Evolutionary conservation across 2,113 vertebrate genomes (phyloP).

Genomic region (Cygnus buccinator): DNA sequence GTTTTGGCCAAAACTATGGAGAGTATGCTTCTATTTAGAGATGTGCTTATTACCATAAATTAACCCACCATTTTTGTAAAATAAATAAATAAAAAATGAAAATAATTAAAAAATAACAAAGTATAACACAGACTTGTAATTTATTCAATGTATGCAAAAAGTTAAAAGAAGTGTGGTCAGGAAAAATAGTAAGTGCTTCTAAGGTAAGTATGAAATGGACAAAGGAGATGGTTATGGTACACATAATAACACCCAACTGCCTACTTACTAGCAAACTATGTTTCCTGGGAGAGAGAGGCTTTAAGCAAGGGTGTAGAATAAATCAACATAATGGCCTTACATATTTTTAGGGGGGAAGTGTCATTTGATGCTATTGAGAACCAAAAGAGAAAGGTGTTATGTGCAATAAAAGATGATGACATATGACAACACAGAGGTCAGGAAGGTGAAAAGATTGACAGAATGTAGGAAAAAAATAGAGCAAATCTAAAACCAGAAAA

Average conservation of each 20-base stretch:
- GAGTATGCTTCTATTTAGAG: not conserved
- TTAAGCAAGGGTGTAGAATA: not conserved
- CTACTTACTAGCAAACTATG: not conserved
- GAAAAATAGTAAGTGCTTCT: not conserved
- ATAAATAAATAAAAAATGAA: not conserved
- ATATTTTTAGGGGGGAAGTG: not conserved
- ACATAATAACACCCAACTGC: not conserved
- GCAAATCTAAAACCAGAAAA: not conserved
- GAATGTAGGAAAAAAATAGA: not conserved
- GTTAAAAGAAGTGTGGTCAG: not conserved
- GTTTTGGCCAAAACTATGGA: not conserved
- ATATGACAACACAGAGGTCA: not conserved
- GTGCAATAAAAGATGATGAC: not conserved
- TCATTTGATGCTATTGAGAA: not conserved
- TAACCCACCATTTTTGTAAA: not conserved
- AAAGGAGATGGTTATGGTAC: not conserved
- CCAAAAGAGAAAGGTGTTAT: not conserved
- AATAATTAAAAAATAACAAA: not conserved
- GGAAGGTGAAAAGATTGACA: not conserved
- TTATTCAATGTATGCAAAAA: not conserved
- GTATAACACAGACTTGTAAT: not conserved
- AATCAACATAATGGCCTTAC: not conserved
- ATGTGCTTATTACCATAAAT: not conserved
- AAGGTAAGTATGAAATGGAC: not conserved
- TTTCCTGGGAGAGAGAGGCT: not conserved